Base-by-base conservation (phyloP, 1,140 invertebrate genomes). In the Chironomus tepperi region DNA sequence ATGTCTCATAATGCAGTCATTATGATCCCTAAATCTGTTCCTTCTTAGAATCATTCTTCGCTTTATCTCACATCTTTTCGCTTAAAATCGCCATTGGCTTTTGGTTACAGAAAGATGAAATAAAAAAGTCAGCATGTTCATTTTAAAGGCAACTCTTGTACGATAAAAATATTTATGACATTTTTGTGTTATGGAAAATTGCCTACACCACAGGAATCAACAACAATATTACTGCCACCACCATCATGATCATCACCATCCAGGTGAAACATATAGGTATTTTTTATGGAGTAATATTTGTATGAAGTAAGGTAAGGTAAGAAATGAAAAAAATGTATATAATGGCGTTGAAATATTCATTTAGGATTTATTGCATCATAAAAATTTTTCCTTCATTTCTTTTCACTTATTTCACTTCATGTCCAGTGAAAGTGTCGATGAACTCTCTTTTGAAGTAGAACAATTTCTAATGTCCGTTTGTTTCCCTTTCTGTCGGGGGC, bases 301-400 rank as follows among this genome's bases (percentile, higher is more conserved):
- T 47, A 3, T 47, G 15, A 10, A 7, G 43, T 2, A 47, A 47
- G 8, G 43, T 47, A 10, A 1, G 8, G 43, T 9, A 47, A 47
- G 43, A 9, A 47, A 2, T 43, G 6, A 43, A 43, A 43, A 43
- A 43, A 43, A 47, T 15, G 43, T 12, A 47, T 5, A 15, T 57
- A 57, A 15, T 57, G 12, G 47, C 47, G 47, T n/a, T 57, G 47
- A 57, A 57, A 57, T 57, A 57, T 57, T 57, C n/a, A 57, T 57
- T 15, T 3, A 57, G 47, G 47, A 57, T 57, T 57, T 57, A 57
- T 57, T 57, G 47, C 47, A n/a, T n/a, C 12, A 15, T 57, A 57
- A 57, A 57, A 57, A 47, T n/a, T 57, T 57, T 57, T 57, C 12
- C n/a, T 57, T 57, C 9, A 57, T 57, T 57, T 34, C 24, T 34